Evolutionary conservation across 2,888 invertebrate species (phyloP).

Genomic region (Eupeodes latifasciatus): DNA sequence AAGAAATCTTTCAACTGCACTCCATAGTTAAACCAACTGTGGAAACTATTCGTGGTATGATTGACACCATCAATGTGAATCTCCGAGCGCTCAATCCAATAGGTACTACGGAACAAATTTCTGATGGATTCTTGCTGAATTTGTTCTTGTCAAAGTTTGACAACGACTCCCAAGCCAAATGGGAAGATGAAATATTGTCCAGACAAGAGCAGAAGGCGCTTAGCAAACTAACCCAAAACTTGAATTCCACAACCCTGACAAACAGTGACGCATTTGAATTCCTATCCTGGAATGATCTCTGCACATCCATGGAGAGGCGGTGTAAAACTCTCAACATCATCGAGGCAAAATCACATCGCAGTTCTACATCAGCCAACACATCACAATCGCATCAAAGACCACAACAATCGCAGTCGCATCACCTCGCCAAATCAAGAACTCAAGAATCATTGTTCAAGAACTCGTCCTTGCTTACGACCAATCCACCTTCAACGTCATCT

Average conservation of each 20-base stretch:
- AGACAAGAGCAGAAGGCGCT: too few species aligned
- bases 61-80: too few species aligned
- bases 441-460: not conserved
- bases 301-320: too few species aligned
- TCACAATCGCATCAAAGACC: slow-evolving; percentile 2
- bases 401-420: not conserved
- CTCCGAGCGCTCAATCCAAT: too few species aligned
- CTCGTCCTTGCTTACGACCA: not conserved
- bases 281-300: slow-evolving; percentile 1
- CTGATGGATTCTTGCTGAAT: too few species aligned
- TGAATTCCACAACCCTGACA: slow-evolving; percentile 35
- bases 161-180: too few species aligned
- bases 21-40: too few species aligned
- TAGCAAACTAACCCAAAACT: not conserved
- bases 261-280: slow-evolving; percentile 5
- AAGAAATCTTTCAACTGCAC: too few species aligned
- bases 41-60: too few species aligned
- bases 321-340: not conserved
- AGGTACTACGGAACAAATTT: too few species aligned
- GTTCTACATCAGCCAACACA: slow-evolving; percentile 1
- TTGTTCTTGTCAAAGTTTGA: too few species aligned
- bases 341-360: not conserved
- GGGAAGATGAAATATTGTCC: too few species aligned
- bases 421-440: not conserved
- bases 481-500: not conserved